Percentiles rank a stretch among this genome's conserved stretches.
These are phyloP conservation scores for Pomacea canaliculata DNA, from an alignment of 2,888 invertebrate species.

Conservation along the genomic window DNA sequence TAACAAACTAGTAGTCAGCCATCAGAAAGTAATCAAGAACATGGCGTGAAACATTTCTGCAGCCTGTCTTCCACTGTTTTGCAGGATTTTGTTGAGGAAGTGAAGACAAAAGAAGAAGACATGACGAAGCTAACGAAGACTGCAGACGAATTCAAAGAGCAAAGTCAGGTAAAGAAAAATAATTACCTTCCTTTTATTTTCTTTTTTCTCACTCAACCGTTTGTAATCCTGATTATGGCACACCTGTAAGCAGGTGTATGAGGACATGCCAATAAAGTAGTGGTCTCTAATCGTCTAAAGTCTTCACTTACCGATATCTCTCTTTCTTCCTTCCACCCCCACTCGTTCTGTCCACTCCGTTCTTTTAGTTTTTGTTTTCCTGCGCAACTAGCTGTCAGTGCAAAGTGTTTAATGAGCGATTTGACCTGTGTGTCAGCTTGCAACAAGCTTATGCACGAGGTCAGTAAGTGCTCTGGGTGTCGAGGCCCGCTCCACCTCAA, in stretches of 20 bases:
- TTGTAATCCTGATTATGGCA: no score
- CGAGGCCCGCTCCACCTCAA: no score
- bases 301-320: not conserved
- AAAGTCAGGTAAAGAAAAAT: slow-evolving; percentile 52
- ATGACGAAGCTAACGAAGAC: slow-evolving; percentile 54
- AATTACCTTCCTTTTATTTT: not conserved
- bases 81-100: slow-evolving; percentile 62
- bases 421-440: not conserved
- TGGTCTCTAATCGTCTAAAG: no score
- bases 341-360: not conserved
- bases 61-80: not conserved
- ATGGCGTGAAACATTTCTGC: no score
- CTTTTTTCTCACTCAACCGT: no score
- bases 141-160: slow-evolving; percentile 59
- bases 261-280: no score
- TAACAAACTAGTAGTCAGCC: no score
- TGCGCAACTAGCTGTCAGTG: no score
- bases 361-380: not conserved
- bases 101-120: slow-evolving; percentile 59
- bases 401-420: not conserved
- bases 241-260: no score
- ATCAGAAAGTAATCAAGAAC: no score
- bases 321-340: not conserved
- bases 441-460: no score
- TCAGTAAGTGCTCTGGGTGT: no score